Evolutionary conservation across 2,113 vertebrate genomes (phyloP).

Genomic region (Oostethus manadensis): DNA sequence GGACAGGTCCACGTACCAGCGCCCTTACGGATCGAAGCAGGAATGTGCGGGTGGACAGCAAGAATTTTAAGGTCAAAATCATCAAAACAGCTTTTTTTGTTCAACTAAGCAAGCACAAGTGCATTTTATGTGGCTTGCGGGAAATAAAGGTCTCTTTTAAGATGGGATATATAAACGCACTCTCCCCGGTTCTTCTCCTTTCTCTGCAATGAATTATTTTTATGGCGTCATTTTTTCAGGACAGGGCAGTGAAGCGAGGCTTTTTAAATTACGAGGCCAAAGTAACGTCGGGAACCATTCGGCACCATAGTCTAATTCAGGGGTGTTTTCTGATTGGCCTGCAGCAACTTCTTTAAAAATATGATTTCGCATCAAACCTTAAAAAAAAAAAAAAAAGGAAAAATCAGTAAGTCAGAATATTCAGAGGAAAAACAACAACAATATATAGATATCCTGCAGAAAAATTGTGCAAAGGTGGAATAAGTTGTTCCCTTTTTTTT

Average conservation of each 20-base stretch:
- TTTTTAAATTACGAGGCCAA: neutral
- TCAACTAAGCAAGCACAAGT: neutral
- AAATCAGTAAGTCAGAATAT: too few relatives aligned
- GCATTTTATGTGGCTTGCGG: neutral
- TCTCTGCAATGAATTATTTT: slow-evolving; percentile 4
- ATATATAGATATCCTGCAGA: too few relatives aligned
- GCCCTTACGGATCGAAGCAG: slow-evolving; percentile 22
- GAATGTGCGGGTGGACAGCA: slow-evolving; percentile 12
- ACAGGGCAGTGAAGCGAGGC: neutral
- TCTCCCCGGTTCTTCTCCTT: neutral
- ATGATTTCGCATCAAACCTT: too few relatives aligned
- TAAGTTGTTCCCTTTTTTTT: too few relatives aligned
- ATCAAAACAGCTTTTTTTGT: neutral
- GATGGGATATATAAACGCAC: neutral
- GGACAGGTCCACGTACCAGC: slow-evolving; percentile 34
- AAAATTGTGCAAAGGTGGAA: too few relatives aligned
- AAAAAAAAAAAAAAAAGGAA: too few relatives aligned
- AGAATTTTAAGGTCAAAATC: too few relatives aligned
- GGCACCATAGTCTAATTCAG: too few relatives aligned
- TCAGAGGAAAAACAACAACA: too few relatives aligned
- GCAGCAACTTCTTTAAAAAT: too few relatives aligned
- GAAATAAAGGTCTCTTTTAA: neutral
- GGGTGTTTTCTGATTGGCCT: too few relatives aligned
- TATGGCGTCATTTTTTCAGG: neutral
- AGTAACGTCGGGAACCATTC: neutral